Evolutionary conservation across 2,888 invertebrate species (phyloP).

Genomic region (Scrobipalpa atriplicella): DNA sequence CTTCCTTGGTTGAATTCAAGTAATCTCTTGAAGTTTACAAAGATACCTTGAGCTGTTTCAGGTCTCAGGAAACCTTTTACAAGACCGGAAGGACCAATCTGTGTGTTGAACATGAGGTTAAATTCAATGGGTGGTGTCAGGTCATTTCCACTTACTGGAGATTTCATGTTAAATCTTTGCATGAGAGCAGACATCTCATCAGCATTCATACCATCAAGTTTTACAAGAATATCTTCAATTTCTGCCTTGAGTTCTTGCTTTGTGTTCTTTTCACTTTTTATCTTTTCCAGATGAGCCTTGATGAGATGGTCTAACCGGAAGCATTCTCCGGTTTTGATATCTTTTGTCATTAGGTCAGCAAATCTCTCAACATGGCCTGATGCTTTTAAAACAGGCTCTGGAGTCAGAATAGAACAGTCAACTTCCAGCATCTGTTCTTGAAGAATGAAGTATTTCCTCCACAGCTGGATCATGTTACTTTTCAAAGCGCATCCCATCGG

Average conservation of each 20-base stretch:
- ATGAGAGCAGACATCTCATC: constrained; percentile 94
- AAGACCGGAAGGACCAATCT: constrained; percentile 98
- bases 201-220: constrained; percentile 95
- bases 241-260: constrained; percentile 87
- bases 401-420: constrained; percentile 98
- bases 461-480: constrained; percentile 95
- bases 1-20: constrained; percentile 98
- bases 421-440: constrained; percentile 99
- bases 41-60: constrained; percentile 99
- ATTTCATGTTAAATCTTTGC: constrained; percentile 94
- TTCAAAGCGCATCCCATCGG: constrained; percentile 99
- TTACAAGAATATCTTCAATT: constrained; percentile 90
- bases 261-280: constrained; percentile 92
- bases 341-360: constrained; percentile 99
- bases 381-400: constrained; percentile 98
- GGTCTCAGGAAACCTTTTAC: constrained; percentile 98
- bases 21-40: constrained; percentile 99
- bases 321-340: constrained; percentile 97
- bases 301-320: constrained; percentile 99
- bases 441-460: constrained; percentile 98
- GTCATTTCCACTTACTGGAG: constrained; percentile 97
- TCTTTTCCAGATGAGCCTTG: constrained; percentile 95
- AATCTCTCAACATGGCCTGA: constrained; percentile 99
- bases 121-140: constrained; percentile 98
- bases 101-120: constrained; percentile 99